A percentile compares a stretch with the other conserved stretches of the same genome.
phyloP scores from a whole-genome alignment of 2,888 invertebrate species.

The Lydus trimaculatus region DNA sequence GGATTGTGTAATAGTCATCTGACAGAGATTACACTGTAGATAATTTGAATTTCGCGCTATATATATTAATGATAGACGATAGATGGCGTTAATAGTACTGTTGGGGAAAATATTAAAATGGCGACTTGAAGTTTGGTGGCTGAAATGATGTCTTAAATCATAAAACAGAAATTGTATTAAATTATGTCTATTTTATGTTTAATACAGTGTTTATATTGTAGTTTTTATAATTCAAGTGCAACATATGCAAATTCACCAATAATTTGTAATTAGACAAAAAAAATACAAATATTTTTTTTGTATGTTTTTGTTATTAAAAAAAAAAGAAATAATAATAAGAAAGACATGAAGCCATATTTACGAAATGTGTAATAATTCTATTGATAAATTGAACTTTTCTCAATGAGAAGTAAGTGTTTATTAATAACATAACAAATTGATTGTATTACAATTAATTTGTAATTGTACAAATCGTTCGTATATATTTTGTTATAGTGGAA shows the following conservation, averaged over 20 bases:
- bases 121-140: conserved; percentile 72
- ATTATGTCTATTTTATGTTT: conserved; percentile 36
- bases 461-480: not conserved
- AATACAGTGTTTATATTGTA: conserved; percentile 10
- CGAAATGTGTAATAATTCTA: conserved; percentile 56
- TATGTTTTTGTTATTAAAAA: conserved; percentile 14
- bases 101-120: conserved; percentile 69
- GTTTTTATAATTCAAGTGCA: conserved; percentile 10
- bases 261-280: not conserved
- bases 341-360: conserved; percentile 70
- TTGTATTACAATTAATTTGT: not conserved
- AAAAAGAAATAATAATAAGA: no score
- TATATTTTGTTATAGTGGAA: conserved; percentile 13
- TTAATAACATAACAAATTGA: not conserved
- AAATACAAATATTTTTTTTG: not conserved
- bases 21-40: not conserved
- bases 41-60: conserved; percentile 46
- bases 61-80: conserved; percentile 51
- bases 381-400: conserved; percentile 44
- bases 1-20: not conserved
- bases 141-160: conserved; percentile 60
- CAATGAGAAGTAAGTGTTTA: conserved; percentile 54
- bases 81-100: conserved; percentile 72
- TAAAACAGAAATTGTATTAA: conserved; percentile 39
- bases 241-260: not conserved